Evolutionary conservation across 64 coral and sea anemone genomes (phyloP).

Genomic region (Actinia tenebrosa): DNA sequence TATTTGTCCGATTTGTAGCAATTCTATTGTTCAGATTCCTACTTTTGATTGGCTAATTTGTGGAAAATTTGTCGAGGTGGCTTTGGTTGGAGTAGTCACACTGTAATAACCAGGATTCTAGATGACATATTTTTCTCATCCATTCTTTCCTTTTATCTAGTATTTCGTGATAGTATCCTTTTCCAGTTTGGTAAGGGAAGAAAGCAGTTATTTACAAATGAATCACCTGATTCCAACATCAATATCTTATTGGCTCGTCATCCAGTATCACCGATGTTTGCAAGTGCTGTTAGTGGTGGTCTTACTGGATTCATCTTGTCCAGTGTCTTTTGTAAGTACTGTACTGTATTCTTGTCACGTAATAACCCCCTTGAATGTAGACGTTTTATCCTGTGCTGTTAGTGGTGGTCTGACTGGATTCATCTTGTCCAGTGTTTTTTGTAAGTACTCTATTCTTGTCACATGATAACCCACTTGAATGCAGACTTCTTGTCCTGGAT

Average conservation of each 20-base stretch:
- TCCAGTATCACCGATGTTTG: slow-evolving; percentile 49
- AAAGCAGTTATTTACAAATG: slow-evolving; percentile 1
- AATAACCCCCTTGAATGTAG: too few species aligned
- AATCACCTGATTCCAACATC: slow-evolving; percentile 13
- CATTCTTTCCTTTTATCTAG: neutral
- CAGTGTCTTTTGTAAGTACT: slow-evolving; percentile 59
- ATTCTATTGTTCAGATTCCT: too few species aligned
- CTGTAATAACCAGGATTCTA: too few species aligned
- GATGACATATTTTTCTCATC: neutral
- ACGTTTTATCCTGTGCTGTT: neutral
- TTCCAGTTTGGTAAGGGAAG: slow-evolving; percentile 27
- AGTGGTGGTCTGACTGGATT: slow-evolving; percentile 62
- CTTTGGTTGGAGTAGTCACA: too few species aligned
- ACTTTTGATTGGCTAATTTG: too few species aligned
- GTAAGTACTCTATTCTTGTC: slow-evolving; percentile 35
- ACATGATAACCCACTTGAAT: too few species aligned
- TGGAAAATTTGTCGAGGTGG: too few species aligned
- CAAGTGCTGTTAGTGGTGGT: slow-evolving; percentile 68
- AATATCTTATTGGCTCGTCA: slow-evolving; percentile 8
- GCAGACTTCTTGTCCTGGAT: too few species aligned
- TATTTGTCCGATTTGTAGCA: too few species aligned
- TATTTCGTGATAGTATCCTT: slow-evolving; percentile 36
- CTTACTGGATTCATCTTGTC: slow-evolving; percentile 58
- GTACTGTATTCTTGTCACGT: neutral
- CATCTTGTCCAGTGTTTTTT: slow-evolving; percentile 56